These are phyloP conservation scores for Seriola quinqueradiata DNA, from an alignment of 2,113 vertebrate genomes.

Conservation along the genomic window DNA sequence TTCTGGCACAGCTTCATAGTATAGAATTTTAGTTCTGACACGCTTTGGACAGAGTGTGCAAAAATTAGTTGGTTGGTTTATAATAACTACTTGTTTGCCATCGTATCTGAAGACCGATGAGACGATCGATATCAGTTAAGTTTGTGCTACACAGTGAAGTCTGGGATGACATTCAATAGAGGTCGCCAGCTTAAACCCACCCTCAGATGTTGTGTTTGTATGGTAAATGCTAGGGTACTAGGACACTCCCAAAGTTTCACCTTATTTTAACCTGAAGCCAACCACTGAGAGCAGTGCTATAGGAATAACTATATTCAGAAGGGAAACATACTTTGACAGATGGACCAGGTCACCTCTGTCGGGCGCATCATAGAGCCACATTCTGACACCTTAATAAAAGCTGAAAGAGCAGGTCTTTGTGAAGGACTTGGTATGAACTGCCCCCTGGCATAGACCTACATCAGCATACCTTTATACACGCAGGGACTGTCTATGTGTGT, in stretches of 20 bases:
- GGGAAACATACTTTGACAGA: background rate
- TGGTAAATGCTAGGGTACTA: background rate
- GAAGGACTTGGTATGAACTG: background rate
- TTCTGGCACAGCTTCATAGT: background rate
- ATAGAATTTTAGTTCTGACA: no score
- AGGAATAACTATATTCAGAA: background rate
- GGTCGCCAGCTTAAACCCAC: background rate
- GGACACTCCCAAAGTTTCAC: background rate
- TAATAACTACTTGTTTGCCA: no score
- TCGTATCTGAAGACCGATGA: no score
- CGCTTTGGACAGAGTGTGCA: no score
- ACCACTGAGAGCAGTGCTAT: background rate
- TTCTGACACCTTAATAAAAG: slow-evolving; percentile 5
- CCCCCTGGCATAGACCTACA: background rate
- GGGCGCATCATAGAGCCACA: background rate
- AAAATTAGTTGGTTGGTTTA: no score
- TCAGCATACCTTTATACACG: background rate
- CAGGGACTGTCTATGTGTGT: background rate
- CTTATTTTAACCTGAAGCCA: background rate
- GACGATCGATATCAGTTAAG: no score
- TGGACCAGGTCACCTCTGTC: background rate
- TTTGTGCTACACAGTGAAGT: no score
- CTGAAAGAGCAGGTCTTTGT: slow-evolving; percentile 1
- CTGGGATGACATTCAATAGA: background rate
- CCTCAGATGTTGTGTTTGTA: background rate